phyloP scores from a whole-genome alignment of 2,113 vertebrate genomes.

The Nerophis lumbriciformis region DNA sequence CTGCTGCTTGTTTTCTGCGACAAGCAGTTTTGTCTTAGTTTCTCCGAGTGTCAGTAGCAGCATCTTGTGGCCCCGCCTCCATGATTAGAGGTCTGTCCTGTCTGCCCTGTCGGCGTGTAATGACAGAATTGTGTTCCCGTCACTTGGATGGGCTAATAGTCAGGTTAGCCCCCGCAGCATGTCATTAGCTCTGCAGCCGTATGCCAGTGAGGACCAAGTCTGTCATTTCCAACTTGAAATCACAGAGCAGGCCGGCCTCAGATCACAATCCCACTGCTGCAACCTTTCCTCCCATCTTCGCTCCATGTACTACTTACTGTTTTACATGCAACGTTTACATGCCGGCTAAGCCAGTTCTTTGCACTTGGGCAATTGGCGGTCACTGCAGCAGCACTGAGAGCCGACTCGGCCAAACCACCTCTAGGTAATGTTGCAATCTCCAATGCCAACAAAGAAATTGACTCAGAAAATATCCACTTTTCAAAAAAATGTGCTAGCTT shows the following conservation, averaged over 20 bases:
- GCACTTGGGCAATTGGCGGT: too few relatives aligned
- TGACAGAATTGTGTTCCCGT: conserved; percentile 70
- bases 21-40: conserved; percentile 17
- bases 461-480: too few relatives aligned
- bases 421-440: too few relatives aligned
- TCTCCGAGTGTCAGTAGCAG: conserved; percentile 19
- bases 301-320: conserved; percentile 39
- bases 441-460: too few relatives aligned
- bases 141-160: conserved; percentile 70
- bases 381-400: too few relatives aligned
- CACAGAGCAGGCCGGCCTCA: conserved; percentile 56
- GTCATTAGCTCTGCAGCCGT: conserved; percentile 66
- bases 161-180: conserved; percentile 61
- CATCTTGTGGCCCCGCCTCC: conserved; percentile 39
- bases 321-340: conserved; percentile 39
- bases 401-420: too few relatives aligned
- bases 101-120: conserved; percentile 43
- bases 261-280: conserved; percentile 58
- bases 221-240: conserved; percentile 69
- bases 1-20: background rate
- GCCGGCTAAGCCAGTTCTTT: too few relatives aligned
- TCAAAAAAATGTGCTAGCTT: too few relatives aligned
- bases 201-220: conserved; percentile 52
- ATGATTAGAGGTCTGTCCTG: conserved; percentile 70
- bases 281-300: conserved; percentile 39